These are phyloP conservation scores for Chironomus striatipennis DNA, from an alignment of 1,140 invertebrate species.

Conservation along the genomic window DNA sequence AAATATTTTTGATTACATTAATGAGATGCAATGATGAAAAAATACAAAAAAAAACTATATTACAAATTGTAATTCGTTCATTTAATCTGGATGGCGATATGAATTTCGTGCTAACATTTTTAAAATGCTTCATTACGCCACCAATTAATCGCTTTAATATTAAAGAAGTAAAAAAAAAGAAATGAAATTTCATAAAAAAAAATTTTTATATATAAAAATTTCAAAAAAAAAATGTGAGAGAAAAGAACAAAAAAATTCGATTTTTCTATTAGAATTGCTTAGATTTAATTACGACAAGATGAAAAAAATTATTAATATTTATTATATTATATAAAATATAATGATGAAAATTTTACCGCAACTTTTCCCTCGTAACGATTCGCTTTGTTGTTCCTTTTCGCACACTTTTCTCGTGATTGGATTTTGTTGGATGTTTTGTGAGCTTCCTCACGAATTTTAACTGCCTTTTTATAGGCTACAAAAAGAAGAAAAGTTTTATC, in stretches of 20 bases:
- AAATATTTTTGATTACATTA: conserved; percentile 10
- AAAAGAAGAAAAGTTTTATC: too few species aligned
- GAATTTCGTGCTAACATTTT: background rate
- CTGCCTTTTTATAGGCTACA: too few species aligned
- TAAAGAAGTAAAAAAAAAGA: background rate
- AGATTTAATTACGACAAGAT: background rate
- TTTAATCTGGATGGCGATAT: background rate
- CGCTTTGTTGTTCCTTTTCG: too few species aligned
- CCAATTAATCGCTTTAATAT: conserved; percentile 3
- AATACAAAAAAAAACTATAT: conserved; percentile 6
- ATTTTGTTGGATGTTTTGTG: too few species aligned
- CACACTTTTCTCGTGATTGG: too few species aligned
- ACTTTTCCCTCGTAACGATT: too few species aligned
- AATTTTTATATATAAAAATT: background rate
- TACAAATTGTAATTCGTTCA: conserved; percentile 8
- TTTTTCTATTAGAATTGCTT: background rate
- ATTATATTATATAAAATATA: background rate
- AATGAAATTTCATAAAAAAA: background rate
- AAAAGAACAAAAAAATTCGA: background rate
- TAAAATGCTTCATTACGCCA: background rate
- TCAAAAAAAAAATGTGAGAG: background rate
- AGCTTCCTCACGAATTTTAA: too few species aligned
- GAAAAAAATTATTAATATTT: background rate
- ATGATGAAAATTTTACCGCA: background rate
- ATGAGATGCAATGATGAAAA: background rate